Evolutionary conservation across 2,113 vertebrate genomes (phyloP).

Genomic region (Pangasianodon hypophthalmus): DNA sequence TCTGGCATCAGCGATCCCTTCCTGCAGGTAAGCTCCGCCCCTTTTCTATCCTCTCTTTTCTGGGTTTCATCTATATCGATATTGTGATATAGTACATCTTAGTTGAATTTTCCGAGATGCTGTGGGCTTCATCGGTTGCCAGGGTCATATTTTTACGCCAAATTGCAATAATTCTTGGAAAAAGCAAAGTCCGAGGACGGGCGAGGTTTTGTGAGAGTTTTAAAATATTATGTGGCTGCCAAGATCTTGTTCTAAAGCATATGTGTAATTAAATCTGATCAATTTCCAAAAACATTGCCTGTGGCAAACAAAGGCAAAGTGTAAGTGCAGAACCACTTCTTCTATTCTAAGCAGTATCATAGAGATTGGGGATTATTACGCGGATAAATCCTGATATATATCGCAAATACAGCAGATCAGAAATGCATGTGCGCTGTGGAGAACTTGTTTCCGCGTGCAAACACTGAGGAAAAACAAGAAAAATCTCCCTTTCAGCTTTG

Average conservation of each 20-base stretch:
- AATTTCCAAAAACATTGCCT: not conserved
- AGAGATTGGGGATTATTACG: not conserved
- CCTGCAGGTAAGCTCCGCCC: conserved; percentile 83
- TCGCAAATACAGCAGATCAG: not conserved
- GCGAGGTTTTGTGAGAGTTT: not conserved
- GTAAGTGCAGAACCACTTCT: not conserved
- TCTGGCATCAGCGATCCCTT: conserved; percentile 99
- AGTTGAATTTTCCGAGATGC: not conserved
- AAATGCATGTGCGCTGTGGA: not conserved
- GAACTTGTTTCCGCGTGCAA: not conserved
- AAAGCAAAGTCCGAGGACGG: not conserved
- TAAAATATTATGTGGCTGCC: not conserved
- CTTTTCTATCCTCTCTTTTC: not conserved
- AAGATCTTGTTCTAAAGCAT: too few relatives aligned
- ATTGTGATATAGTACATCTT: not conserved
- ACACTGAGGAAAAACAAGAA: too few relatives aligned
- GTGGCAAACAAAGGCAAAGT: not conserved
- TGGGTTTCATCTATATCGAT: not conserved
- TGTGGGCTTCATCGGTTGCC: not conserved
- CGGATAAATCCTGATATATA: not conserved
- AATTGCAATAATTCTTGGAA: not conserved
- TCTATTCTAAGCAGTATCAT: not conserved
- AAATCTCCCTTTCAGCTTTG: too few relatives aligned
- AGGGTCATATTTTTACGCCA: not conserved
- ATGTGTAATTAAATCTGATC: not conserved